These are phyloP conservation scores for Diarsia rubi DNA, from an alignment of 2,888 invertebrate species.

Conservation along the genomic window DNA sequence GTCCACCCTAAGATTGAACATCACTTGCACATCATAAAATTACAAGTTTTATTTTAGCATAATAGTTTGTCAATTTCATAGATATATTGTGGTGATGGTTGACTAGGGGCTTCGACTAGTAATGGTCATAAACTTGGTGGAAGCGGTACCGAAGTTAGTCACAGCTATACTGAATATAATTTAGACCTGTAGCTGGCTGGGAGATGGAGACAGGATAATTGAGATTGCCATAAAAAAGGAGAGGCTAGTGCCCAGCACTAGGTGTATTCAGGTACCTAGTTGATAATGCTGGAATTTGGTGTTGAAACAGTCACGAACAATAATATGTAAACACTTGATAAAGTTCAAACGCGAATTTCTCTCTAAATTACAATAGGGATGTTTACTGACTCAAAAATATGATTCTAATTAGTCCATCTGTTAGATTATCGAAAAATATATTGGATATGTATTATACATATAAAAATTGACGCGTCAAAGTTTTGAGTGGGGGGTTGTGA, in stretches of 20 bases:
- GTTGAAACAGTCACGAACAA: not conserved
- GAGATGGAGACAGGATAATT: not conserved
- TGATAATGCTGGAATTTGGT: not conserved
- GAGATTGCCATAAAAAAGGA: not conserved
- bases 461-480: no score
- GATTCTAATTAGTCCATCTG: no score
- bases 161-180: not conserved
- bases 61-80: not conserved
- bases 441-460: no score
- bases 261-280: not conserved
- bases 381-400: no score
- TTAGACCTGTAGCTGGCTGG: not conserved
- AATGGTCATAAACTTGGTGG: not conserved
- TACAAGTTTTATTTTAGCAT: not conserved
- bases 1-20: not conserved
- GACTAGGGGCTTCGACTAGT: not conserved
- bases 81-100: no score
- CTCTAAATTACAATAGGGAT: no score
- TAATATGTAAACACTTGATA: no score
- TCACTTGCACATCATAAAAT: not conserved
- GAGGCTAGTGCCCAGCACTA: not conserved
- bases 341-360: no score
- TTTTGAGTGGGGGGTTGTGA: no score
- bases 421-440: no score
- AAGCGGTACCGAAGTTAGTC: not conserved